Base-by-base conservation (phyloP, 1,140 invertebrate species). In the Drosophila nikananu region DNA sequence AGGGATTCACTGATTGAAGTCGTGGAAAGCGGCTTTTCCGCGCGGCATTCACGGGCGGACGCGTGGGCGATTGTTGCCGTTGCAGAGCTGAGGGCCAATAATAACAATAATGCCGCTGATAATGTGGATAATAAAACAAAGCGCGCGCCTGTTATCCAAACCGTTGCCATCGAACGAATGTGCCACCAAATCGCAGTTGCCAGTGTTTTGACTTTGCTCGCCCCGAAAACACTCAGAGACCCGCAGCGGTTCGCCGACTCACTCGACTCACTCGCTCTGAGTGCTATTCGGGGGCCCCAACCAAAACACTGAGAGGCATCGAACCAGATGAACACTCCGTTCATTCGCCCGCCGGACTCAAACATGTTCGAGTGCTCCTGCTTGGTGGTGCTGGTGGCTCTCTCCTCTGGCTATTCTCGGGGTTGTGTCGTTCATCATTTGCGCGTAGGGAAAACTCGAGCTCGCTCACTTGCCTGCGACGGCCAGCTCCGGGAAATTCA, bases 141-240 rank as follows among this genome's bases (percentile, higher is more conserved):
- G 86, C 91, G 91, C 92, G 92, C 92, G 92, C 92, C 92, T 93
- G 86, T 89, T 92, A 93, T 89, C 91, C 91, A 92, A 93, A 80
- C 92, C 91, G 92, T 89, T 92, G 92, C 89, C 91, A 81, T 92
- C 83, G 86, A 92, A 91, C 92, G 92, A 93, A 93, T 93, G 92
- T 80, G 86, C 91, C 91, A 92, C 82, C 81, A 91, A 92, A 91
- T 91, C 82, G 84, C 91, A 83, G 91, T 91, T 83, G 86, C 83
- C 92, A 86, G 91, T 92, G 81, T 92, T 92, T 92, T 92, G 91
- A 92, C 91, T 92, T 65, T 57, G 75, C 60, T 64, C 39, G 23
- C 30, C 42, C 65, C 59, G 32, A 49, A 63, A 27, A 48, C 65
- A 68, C 65, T 68, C 65, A 54, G 49, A 55, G 17, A 39, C 54